phyloP scores from a whole-genome alignment of 1,140 invertebrate species.

The Danaus melanippus region DNA sequence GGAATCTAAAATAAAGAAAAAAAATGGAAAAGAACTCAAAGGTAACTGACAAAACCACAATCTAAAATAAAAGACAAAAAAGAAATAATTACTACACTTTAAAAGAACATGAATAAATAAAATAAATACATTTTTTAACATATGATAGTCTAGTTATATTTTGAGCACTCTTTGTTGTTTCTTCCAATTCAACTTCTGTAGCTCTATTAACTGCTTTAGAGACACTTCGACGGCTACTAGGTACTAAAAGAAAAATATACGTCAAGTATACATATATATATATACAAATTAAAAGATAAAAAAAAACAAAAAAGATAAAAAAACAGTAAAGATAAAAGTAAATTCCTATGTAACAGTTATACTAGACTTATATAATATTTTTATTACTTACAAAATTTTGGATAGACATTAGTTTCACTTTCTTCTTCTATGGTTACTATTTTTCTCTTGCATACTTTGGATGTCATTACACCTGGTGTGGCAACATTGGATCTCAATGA shows the following conservation, averaged over 20 bases:
- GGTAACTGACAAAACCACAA: too few species aligned
- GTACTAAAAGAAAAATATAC: neutral
- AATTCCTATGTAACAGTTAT: too few species aligned
- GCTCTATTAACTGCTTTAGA: too few species aligned
- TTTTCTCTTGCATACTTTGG: constrained; percentile 41
- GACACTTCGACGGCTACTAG: neutral
- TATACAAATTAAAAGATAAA: neutral
- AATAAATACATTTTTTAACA: too few species aligned
- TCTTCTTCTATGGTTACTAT: constrained; percentile 54
- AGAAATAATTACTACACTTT: neutral
- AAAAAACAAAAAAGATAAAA: too few species aligned
- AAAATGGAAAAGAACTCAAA: neutral
- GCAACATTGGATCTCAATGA: constrained; percentile 36
- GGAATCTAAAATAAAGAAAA: constrained; percentile 18
- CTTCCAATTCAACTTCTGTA: too few species aligned
- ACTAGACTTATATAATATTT: too few species aligned
- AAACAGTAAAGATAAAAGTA: too few species aligned
- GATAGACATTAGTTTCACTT: constrained; percentile 38
- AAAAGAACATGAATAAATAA: too few species aligned
- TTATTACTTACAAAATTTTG: constrained; percentile 40
- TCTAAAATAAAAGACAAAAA: too few species aligned
- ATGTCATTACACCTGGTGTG: constrained; percentile 27
- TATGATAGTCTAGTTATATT: neutral
- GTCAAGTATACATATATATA: neutral
- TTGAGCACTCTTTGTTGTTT: too few species aligned